These are phyloP conservation scores for Heliothis peltigera DNA, from an alignment of 2,888 invertebrate genomes.

Conservation along the genomic window DNA sequence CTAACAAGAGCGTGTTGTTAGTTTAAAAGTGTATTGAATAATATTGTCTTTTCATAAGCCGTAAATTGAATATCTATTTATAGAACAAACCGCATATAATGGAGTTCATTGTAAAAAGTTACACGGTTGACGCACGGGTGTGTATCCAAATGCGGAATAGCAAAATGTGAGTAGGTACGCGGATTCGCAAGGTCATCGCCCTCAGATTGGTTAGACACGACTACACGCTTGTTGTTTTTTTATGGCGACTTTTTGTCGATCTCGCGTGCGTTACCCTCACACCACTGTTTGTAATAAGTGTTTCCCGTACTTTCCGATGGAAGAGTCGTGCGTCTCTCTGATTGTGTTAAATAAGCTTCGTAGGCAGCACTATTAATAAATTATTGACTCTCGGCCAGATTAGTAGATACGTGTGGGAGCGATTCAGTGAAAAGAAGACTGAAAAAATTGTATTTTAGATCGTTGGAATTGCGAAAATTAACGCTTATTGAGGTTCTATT, in stretches of 20 bases:
- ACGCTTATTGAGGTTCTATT: slow-evolving; percentile 11
- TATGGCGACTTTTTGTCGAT: slow-evolving; percentile 77
- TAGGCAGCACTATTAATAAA: slow-evolving; percentile 54
- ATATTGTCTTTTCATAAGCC: slow-evolving; percentile 26
- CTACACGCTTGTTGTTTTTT: slow-evolving; percentile 75
- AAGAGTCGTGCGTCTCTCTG: slow-evolving; percentile 30
- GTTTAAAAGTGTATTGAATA: slow-evolving; percentile 36
- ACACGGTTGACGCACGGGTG: slow-evolving; percentile 60
- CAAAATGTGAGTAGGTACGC: slow-evolving; percentile 73
- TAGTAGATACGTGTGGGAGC: slow-evolving; percentile 40
- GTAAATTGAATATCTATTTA: slow-evolving; percentile 38
- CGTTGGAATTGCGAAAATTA: slow-evolving; percentile 26
- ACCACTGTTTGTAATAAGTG: slow-evolving; percentile 55
- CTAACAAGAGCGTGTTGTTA: slow-evolving; percentile 39
- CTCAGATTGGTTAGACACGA: slow-evolving; percentile 82
- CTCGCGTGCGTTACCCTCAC: slow-evolving; percentile 83
- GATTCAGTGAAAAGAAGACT: slow-evolving; percentile 40
- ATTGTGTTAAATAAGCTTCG: slow-evolving; percentile 54
- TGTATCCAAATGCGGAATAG: slow-evolving; percentile 64
- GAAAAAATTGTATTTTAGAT: slow-evolving; percentile 35
- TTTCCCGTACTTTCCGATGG: slow-evolving; percentile 52
- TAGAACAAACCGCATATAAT: slow-evolving; percentile 46
- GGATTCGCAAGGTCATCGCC: slow-evolving; percentile 83
- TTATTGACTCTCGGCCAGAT: slow-evolving; percentile 59
- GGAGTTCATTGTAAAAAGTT: slow-evolving; percentile 59